phyloP scores from a whole-genome alignment of 1,140 invertebrate genomes.

The Drosophila jambulina region DNA sequence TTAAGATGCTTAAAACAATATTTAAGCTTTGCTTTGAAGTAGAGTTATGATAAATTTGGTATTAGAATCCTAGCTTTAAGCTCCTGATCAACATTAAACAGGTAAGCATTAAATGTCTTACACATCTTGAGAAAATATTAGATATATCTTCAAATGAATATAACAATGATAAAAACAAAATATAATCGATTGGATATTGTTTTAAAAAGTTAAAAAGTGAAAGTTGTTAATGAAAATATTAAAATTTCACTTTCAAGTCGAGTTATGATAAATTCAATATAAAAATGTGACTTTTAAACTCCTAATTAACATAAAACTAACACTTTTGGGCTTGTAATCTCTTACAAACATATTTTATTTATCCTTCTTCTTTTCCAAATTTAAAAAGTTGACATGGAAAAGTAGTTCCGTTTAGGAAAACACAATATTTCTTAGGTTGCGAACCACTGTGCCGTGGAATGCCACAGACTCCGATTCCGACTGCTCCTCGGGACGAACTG shows the following conservation, averaged over 20 bases:
- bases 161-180: neutral
- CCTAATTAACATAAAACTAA: neutral
- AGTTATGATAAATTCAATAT: neutral
- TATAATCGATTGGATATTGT: neutral
- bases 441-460: constrained; percentile 35
- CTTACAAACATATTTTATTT: neutral
- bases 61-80: neutral
- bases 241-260: neutral
- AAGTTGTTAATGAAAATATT: neutral
- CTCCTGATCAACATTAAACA: neutral
- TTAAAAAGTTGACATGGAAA: neutral
- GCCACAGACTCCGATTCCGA: constrained; percentile 31
- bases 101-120: no score
- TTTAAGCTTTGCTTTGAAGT: neutral
- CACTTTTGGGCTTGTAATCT: neutral
- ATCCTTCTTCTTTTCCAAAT: neutral
- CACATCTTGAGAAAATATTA: no score
- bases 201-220: neutral
- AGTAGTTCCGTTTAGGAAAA: no score
- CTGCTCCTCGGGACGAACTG: constrained; percentile 27
- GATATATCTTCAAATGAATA: neutral
- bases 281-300: neutral
- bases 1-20: neutral
- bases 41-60: neutral
- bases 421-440: neutral